Evolutionary conservation across 2,797 vertebrate species (phyloP).

Genomic region (Spinus olivaceus): DNA sequence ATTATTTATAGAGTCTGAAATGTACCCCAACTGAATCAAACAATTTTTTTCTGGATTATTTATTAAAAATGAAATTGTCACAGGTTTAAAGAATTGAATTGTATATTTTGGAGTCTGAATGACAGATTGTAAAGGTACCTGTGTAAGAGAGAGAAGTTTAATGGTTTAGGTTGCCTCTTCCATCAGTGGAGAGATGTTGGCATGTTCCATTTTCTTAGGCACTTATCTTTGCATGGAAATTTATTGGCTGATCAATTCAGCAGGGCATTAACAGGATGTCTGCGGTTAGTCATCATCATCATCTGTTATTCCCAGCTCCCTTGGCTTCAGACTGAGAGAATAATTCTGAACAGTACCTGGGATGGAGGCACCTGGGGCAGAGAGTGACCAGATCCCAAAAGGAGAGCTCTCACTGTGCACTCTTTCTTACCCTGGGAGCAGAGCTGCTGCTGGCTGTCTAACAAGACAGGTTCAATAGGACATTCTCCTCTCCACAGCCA

Average conservation of each 20-base stretch:
- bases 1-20: neutral
- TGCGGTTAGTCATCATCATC: neutral
- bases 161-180: neutral
- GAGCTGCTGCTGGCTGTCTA: neutral
- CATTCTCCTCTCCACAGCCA: rapidly evolving
- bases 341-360: neutral
- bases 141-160: neutral
- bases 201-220: neutral
- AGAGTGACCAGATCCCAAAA: neutral
- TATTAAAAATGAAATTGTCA: neutral
- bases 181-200: neutral
- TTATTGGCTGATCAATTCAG: neutral
- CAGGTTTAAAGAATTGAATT: neutral
- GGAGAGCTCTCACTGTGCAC: neutral
- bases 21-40: neutral
- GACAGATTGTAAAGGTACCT: neutral
- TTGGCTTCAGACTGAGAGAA: neutral
- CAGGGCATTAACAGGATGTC: neutral
- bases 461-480: neutral
- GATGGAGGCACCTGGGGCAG: neutral
- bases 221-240: neutral
- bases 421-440: neutral
- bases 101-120: neutral
- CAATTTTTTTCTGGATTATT: neutral
- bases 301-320: neutral